These are phyloP conservation scores for Antitype chi DNA, from an alignment of 2,888 invertebrate genomes.

Conservation along the genomic window DNA sequence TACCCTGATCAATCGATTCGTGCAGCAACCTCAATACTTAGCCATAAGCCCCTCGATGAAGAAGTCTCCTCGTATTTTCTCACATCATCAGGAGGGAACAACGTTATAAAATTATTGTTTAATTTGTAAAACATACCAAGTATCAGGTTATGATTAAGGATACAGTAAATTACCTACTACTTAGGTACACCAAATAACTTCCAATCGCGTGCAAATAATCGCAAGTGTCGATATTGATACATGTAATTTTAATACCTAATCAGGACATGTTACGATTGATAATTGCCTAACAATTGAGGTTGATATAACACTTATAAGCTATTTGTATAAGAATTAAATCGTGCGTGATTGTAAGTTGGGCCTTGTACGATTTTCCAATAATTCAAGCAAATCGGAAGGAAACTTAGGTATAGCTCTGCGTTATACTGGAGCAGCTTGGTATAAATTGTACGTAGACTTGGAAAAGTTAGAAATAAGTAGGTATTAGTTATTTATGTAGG, in stretches of 20 bases:
- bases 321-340: conserved; percentile 50
- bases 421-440: not conserved
- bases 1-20: too few relatives aligned
- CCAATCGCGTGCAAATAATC: conserved; percentile 41
- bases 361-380: conserved; percentile 68
- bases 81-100: not conserved
- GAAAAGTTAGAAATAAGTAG: conserved; percentile 8
- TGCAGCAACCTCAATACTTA: too few relatives aligned
- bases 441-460: not conserved
- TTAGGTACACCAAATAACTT: conserved; percentile 25
- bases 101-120: conserved; percentile 2
- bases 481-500: not conserved
- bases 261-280: conserved; percentile 38
- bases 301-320: conserved; percentile 37
- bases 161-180: conserved; percentile 27
- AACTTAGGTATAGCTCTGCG: conserved; percentile 38
- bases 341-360: conserved; percentile 47
- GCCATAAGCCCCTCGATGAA: too few relatives aligned
- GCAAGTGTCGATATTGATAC: conserved; percentile 28
- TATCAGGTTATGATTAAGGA: conserved; percentile 35
- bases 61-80: not conserved
- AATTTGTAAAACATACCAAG: conserved; percentile 19
- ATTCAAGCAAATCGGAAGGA: conserved; percentile 62
- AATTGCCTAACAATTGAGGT: conserved; percentile 24
- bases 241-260: conserved; percentile 45